phyloP scores from a whole-genome alignment of 2,888 invertebrate genomes.

The Limnephilus marmoratus region DNA sequence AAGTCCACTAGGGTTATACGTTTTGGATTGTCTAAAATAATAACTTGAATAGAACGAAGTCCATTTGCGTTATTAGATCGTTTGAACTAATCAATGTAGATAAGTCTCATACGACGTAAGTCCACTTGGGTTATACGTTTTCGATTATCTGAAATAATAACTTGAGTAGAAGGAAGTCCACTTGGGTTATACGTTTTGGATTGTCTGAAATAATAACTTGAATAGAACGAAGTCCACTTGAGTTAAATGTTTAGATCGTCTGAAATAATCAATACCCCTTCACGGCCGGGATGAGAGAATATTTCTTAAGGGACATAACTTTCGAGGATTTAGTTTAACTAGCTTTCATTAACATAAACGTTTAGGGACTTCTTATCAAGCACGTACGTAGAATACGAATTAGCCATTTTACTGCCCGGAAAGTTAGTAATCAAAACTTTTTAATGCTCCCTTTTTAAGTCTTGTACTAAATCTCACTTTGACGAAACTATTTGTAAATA shows the following conservation, averaged over 20 bases:
- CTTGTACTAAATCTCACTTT: constrained; percentile 6
- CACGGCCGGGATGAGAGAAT: neutral
- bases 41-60: too few relatives aligned
- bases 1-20: too few relatives aligned
- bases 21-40: too few relatives aligned
- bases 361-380: constrained; percentile 57
- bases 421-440: constrained; percentile 56
- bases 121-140: too few relatives aligned
- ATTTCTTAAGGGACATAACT: constrained; percentile 21
- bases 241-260: neutral
- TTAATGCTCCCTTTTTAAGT: constrained; percentile 36
- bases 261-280: neutral
- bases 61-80: neutral
- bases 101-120: too few relatives aligned
- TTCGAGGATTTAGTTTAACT: constrained; percentile 40
- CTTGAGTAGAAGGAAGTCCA: too few relatives aligned
- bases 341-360: constrained; percentile 49
- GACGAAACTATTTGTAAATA: constrained; percentile 41
- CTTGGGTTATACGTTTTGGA: too few relatives aligned
- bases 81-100: neutral
- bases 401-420: constrained; percentile 43
- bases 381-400: constrained; percentile 48
- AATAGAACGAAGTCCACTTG: neutral
- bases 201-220: neutral
- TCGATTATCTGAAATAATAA: too few relatives aligned